Conservation (phyloP, 2,797 vertebrate genomes). For the Brotula barbata region DNA sequence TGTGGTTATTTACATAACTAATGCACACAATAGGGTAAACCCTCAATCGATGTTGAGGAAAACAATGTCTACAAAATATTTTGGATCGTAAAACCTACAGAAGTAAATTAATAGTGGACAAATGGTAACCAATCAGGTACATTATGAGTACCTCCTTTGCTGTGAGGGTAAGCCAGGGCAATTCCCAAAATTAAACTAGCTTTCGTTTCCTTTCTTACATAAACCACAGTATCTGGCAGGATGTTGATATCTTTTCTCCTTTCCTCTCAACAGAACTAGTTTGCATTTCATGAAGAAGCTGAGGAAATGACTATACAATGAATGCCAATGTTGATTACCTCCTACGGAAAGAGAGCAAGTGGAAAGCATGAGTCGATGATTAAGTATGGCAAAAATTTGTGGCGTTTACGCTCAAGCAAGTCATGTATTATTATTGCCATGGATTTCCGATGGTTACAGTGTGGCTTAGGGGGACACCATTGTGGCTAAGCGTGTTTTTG, state of each 20-base stretch:
- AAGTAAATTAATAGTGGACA: constrained; percentile 24
- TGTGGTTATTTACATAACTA: constrained; percentile 30
- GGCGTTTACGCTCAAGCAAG: background rate
- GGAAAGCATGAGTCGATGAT: background rate
- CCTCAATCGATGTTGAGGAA: too few species aligned
- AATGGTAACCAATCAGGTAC: constrained; percentile 39
- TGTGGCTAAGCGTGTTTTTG: constrained; percentile 14
- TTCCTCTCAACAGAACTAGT: constrained; percentile 11
- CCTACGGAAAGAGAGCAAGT: background rate
- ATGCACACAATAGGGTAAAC: constrained; percentile 22
- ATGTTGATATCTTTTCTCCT: background rate
- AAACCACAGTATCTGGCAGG: constrained; percentile 27
- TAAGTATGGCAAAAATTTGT: background rate
- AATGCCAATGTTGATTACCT: background rate
- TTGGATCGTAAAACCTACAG: constrained; percentile 21
- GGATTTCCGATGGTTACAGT: background rate
- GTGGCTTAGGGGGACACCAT: constrained; percentile 7
- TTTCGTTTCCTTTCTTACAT: constrained; percentile 31
- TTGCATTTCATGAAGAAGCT: constrained; percentile 6
- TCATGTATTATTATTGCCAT: constrained; percentile 10
- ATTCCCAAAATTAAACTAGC: constrained; percentile 56
- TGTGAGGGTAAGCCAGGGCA: constrained; percentile 32
- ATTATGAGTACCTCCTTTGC: too few species aligned
- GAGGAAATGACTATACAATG: constrained; percentile 14
- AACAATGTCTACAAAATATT: too few species aligned